A percentile compares a stretch with the other conserved stretches of the same genome.
These are phyloP conservation scores for Champsocephalus gunnari DNA, from an alignment of 2,797 vertebrate genomes.

Conservation along the genomic window DNA sequence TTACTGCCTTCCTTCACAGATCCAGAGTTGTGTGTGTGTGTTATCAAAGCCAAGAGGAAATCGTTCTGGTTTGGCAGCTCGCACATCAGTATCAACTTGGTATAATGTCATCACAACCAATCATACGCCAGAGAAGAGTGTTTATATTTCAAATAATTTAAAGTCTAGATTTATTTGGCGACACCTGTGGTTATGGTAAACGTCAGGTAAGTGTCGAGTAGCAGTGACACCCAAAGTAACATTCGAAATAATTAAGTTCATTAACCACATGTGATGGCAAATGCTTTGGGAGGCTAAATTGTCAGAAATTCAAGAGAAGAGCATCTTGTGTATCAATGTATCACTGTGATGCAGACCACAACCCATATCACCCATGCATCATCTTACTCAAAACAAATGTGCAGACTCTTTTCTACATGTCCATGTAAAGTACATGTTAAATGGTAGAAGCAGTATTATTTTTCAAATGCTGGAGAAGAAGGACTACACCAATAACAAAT, in stretches of 20 bases:
- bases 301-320: not conserved
- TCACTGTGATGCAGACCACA: not conserved
- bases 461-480: not conserved
- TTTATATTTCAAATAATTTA: slow-evolving; percentile 1
- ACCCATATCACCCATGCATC: not conserved
- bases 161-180: not conserved
- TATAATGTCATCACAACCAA: slow-evolving; percentile 22
- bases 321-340: not conserved
- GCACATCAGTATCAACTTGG: slow-evolving; percentile 34
- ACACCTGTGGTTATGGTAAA: not conserved
- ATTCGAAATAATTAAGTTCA: not conserved
- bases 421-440: not conserved
- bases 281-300: not conserved
- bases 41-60: slow-evolving; percentile 33
- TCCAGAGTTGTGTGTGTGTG: slow-evolving; percentile 3
- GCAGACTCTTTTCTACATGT: not conserved
- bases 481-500: no score
- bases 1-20: slow-evolving; percentile 58
- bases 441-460: not conserved
- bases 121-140: slow-evolving; percentile 3
- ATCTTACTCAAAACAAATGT: not conserved
- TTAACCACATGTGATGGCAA: not conserved
- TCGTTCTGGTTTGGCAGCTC: slow-evolving; percentile 33
- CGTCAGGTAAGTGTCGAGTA: not conserved
- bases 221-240: not conserved